Conservation (phyloP, 2,888 invertebrate genomes). For the Drosophila dives region DNA sequence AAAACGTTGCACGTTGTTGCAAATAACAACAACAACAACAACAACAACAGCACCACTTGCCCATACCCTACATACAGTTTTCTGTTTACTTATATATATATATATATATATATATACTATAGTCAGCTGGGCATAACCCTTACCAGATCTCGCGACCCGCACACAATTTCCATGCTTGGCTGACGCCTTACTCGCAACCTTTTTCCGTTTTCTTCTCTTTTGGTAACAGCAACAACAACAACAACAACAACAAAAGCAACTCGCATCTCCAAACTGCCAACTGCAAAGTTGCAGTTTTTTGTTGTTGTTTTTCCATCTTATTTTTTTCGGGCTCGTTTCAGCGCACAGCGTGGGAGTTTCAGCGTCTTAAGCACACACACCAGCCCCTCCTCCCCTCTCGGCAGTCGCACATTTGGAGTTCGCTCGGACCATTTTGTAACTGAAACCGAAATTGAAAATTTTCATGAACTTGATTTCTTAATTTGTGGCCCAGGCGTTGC, state of each 20-base stretch:
- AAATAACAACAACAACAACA: slow-evolving; percentile 24
- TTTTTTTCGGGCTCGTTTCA: slow-evolving; percentile 41
- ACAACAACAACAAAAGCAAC: slow-evolving; percentile 7
- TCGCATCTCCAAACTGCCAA: slow-evolving; percentile 6
- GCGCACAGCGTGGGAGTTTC: slow-evolving; percentile 61
- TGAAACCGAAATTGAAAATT: slow-evolving; percentile 69
- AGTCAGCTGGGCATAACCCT: slow-evolving; percentile 7
- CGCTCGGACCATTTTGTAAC: slow-evolving; percentile 35
- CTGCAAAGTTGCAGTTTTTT: slow-evolving; percentile 6
- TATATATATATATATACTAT: slow-evolving; percentile 8
- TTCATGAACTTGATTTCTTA: slow-evolving; percentile 74
- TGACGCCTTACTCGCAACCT: slow-evolving; percentile 42
- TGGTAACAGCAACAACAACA: neutral
- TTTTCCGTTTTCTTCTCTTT: slow-evolving; percentile 20
- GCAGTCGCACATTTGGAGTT: neutral
- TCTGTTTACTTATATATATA: neutral
- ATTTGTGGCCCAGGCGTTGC: slow-evolving; percentile 46
- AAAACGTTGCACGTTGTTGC: slow-evolving; percentile 55
- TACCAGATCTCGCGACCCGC: slow-evolving; percentile 19
- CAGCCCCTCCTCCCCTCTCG: neutral
- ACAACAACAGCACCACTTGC: slow-evolving; percentile 9
- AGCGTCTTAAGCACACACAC: neutral
- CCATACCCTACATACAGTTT: slow-evolving; percentile 13
- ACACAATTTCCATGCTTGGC: slow-evolving; percentile 52
- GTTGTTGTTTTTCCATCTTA: neutral